Conservation (phyloP, 1,140 invertebrate species). For the Phortica variegata region DNA sequence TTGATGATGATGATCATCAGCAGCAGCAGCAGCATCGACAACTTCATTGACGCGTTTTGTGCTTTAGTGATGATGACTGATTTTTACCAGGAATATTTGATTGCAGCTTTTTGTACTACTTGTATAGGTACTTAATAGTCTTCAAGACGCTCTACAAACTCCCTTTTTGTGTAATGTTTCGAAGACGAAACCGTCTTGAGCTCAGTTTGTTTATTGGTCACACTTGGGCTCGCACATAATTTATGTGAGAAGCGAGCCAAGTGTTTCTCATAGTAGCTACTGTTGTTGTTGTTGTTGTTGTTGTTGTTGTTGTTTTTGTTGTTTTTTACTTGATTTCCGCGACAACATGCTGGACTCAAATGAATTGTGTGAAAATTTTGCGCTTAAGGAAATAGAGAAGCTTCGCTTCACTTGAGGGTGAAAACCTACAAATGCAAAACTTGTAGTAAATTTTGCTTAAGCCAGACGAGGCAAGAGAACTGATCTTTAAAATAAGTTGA, state of each 20-base stretch:
- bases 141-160: neutral
- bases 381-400: neutral
- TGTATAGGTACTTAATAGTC: neutral
- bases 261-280: constrained; percentile 47
- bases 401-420: constrained; percentile 3
- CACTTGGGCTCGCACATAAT: constrained; percentile 55
- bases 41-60: neutral
- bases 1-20: too few relatives aligned
- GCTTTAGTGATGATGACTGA: neutral
- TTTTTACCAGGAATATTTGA: constrained; percentile 53
- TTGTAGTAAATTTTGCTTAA: too few relatives aligned
- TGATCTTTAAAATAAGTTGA: neutral
- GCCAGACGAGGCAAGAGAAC: too few relatives aligned
- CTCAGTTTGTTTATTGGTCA: constrained; percentile 55
- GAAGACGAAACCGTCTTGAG: neutral
- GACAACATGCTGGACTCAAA: constrained; percentile 31
- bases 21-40: neutral
- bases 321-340: too few relatives aligned
- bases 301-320: too few relatives aligned
- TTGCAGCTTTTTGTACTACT: too few relatives aligned
- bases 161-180: neutral
- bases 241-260: constrained; percentile 51
- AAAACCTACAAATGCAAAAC: constrained; percentile 41
- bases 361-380: constrained; percentile 50
- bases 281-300: too few relatives aligned